A percentile compares a stretch with the other conserved stretches of the same genome.
These are phyloP conservation scores for Sardina pilchardus DNA, from an alignment of 2,113 vertebrate genomes.

Conservation along the genomic window DNA sequence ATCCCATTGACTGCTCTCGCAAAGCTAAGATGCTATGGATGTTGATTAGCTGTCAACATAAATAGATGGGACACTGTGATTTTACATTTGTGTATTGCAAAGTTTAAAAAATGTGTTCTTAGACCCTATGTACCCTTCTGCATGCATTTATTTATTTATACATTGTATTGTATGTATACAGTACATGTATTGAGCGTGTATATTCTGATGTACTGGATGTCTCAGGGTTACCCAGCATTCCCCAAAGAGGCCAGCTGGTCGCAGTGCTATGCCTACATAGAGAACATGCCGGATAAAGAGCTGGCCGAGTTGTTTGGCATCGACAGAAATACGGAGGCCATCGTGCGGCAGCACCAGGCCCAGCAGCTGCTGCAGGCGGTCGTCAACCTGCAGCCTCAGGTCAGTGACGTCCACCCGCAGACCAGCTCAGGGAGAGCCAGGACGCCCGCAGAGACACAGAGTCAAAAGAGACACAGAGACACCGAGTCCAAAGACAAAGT, in stretches of 20 bases:
- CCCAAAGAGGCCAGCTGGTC: slow-evolving; percentile 24
- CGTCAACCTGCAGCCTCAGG: slow-evolving; percentile 1
- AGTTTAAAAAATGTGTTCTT: not conserved
- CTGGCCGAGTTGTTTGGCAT: slow-evolving; percentile 4
- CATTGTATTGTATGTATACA: not conserved
- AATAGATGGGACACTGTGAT: no score
- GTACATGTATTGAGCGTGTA: not conserved
- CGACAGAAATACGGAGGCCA: not conserved
- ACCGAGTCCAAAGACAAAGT: not conserved
- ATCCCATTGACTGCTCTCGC: not conserved
- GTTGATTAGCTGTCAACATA: not conserved
- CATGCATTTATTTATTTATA: not conserved
- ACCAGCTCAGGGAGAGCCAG: not conserved
- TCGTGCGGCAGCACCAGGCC: not conserved
- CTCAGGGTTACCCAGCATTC: slow-evolving; percentile 25
- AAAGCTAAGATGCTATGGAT: no score
- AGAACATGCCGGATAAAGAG: slow-evolving; percentile 17
- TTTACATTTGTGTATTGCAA: not conserved
- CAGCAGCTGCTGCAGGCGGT: slow-evolving; percentile 19
- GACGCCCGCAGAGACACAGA: not conserved
- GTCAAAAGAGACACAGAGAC: not conserved
- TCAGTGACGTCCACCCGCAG: not conserved
- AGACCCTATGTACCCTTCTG: not conserved
- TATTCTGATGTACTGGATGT: not conserved
- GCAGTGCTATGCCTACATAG: slow-evolving; percentile 13